Base-by-base conservation (phyloP, 2,797 vertebrate genomes). In the Ctenopoma multispine region DNA sequence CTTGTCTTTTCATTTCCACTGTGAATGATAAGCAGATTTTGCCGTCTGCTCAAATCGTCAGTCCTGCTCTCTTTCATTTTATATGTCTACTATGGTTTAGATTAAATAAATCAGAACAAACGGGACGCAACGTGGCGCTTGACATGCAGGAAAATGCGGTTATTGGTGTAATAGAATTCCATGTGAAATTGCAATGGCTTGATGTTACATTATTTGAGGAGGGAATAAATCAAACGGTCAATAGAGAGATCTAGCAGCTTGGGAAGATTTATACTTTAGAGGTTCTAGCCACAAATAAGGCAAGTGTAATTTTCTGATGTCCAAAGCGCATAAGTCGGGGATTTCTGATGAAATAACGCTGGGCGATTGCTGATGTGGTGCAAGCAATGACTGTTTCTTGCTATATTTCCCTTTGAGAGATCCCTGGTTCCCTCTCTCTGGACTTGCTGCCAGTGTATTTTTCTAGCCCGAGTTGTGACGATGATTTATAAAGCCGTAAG, bases 401-500 rank as follows among this genome's bases (percentile, higher is more conserved):
- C 82, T 77, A 79, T 75, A 87, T 82, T 82, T 84, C 77, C 82
- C 70, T 85, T 8, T 44, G 63, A 79, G 69, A 72, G 71, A 75
- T 72, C 59, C 51, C 40, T n/a, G 67, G 74, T 72, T 83, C 64
- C 70, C 58, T 67, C 64, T 48, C 68, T 43, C 31, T 24, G 63
- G 84, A 69, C 77, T 8, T 0, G 20, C 83, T 83, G 83, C 83
- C 86, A 72, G 79, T 15, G 24, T 44, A 67, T 81, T 81, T 85
- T 87, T 90, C 69, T 67, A 57, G 48, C 68, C 67, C 20, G 65
- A 76, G 78, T 75, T 44, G 60, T 67, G 85, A 86, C 78, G 85
- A 72, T 83, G 87, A 89, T 90, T 91, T 90, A 91, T 74, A 36
- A 86, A 72, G 77, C 85, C 77, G 69, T 20, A 0, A 79, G 77